These are phyloP conservation scores for Bufo gargarizans DNA, from an alignment of 2,113 vertebrate species.

Conservation along the genomic window DNA sequence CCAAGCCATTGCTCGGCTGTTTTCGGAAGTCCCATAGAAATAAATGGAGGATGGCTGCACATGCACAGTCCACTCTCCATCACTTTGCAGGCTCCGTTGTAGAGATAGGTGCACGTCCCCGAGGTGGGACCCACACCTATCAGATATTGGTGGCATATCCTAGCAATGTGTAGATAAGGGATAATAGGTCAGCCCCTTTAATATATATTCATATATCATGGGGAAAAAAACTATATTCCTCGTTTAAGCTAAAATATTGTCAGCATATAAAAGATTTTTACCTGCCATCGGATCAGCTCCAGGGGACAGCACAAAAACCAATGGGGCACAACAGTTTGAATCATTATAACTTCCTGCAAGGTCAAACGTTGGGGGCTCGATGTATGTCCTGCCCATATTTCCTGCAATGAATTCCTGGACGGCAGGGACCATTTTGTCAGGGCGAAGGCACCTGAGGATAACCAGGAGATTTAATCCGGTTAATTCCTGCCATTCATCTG, in stretches of 20 bases:
- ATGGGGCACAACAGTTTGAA: slow-evolving; percentile 85
- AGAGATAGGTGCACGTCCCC: no score
- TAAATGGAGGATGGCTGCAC: no score
- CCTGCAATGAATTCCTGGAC: slow-evolving; percentile 81
- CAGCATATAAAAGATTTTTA: slow-evolving; percentile 62
- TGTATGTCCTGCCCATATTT: slow-evolving; percentile 81
- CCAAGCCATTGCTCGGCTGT: no score
- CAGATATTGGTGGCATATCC: no score
- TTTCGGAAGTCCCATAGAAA: no score
- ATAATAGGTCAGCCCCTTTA: no score
- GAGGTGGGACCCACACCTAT: no score
- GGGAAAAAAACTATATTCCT: no score
- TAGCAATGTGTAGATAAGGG: no score
- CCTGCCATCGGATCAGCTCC: slow-evolving; percentile 93
- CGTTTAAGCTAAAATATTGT: background rate
- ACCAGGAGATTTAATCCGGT: slow-evolving; percentile 79
- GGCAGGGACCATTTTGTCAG: slow-evolving; percentile 88
- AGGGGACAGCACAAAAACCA: slow-evolving; percentile 90
- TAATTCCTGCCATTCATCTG: slow-evolving; percentile 73
- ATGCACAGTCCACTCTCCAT: no score
- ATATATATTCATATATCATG: no score
- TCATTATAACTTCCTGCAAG: slow-evolving; percentile 86
- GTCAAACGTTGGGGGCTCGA: slow-evolving; percentile 90
- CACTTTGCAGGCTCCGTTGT: no score
- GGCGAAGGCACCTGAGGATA: slow-evolving; percentile 85